Base-by-base conservation (phyloP, 2,113 vertebrate species). In the Morone saxatilis region DNA sequence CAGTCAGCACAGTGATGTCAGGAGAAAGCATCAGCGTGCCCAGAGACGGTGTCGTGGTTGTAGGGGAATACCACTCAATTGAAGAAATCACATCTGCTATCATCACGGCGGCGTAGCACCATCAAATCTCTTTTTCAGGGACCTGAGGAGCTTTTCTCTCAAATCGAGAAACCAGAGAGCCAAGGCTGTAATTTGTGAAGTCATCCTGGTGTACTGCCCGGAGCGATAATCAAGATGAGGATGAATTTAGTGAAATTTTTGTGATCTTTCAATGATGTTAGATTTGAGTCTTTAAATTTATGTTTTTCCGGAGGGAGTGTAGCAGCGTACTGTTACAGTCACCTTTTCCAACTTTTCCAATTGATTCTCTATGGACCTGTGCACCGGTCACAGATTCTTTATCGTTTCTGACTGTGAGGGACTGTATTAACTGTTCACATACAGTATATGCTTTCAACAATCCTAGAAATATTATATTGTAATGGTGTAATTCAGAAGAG, bases 1-100 rank as follows among this genome's bases (percentile, higher is more conserved):
- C 77, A 74, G 75, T 81, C 81, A 63, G 82, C 5, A 10, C 85
- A 36, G 67, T 85, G 84, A 92, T 85, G 88, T 92, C 86, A 84
- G 71, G 47, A 36, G 51, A 59, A 65, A 40, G 66, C 69, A 71
- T 69, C 45, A 38, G n/a, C 8, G 0, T 75, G 71, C 81, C 82
- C 83, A 56, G 47, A 63, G 68, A 85, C 60, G 80, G 68, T 65
- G 81, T 7, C 51, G 72, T 20, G 41, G 71, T 76, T 81, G 51
- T 41, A 62, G 54, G 57, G 84, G 69, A 88, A 87, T 77, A 79
- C 54, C 76, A 6, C 25, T 63, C 22, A 40, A 9, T 86, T 76
- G 43, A 62, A 43, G 56, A 80, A 88, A 60, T 74, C 54, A 71
- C 62, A 78, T 87, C 63, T 77, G 80, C 71, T 80, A 63, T 81